Evolutionary conservation across 1,140 invertebrate genomes (phyloP), one percentile per base, ranked within the genome.

Genomic region (Lithobius niger): DNA sequence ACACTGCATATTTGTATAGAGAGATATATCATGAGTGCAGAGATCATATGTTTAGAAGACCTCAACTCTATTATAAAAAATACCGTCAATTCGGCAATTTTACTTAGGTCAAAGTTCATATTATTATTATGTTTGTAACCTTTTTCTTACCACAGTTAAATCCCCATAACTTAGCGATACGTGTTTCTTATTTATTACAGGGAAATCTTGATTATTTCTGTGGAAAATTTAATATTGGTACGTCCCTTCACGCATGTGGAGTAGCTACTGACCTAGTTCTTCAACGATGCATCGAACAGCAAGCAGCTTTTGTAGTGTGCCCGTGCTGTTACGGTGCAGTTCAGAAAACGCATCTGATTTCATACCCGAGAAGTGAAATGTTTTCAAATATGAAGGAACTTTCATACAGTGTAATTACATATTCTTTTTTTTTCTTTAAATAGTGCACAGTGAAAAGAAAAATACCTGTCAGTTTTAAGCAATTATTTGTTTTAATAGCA

Each of bases 311-410:
- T 76, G 83, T 94, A 2, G 78, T 88, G 53, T 94, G 88, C 69
- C 92, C 92, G 1, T 97, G 94, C 68, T 97, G 92, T 67, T 97
- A 97, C 71, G 93, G 93, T 2, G 82, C 82, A 1, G 76, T 96
- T 40, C 81, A 84, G 61, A 77, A 69, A 52, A 78, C 88, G 69
- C 78, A 82, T 65, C 67, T 86, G 18, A 59, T 81, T 18, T 69
- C 72, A 1, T 93, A 95, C 72, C 76, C 77, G 24, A 64, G 74
- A 40, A 77, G 75, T 60, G 55, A 65, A 25, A 27, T 53, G 21
- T 73, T 71, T 52, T 83, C 82, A 0, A 70, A 83, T 19, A n/a
- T 21, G n/a, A n/a, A n/a, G n/a, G 52, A 19, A 3, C 16, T 54
- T 25, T 43, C 52, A n/a, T n/a, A n/a, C n/a, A n/a, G n/a, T n/a